Percentiles rank a stretch among this genome's conserved stretches.
Conservation (phyloP, 2,113 vertebrate genomes). For the Clarias gariepinus region DNA sequence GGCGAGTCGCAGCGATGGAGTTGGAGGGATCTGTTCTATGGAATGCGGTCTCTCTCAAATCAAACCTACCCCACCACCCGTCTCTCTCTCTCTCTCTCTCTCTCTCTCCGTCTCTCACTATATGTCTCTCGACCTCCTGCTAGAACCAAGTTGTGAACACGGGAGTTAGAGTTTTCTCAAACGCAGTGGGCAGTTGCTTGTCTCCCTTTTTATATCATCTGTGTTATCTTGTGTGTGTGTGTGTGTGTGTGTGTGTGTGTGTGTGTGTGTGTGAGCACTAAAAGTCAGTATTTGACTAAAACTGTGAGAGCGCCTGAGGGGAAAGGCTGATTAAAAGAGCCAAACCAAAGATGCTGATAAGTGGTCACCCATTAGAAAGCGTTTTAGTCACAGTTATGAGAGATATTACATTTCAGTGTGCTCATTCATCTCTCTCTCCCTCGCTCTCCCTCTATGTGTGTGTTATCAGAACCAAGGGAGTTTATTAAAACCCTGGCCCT, state of each 20-base stretch:
- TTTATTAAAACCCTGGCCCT: conserved; percentile 40
- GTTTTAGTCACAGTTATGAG: conserved; percentile 50
- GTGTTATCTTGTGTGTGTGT: not conserved
- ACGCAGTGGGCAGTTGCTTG: conserved; percentile 13
- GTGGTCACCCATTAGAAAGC: conserved; percentile 46
- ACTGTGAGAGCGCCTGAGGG: conserved; percentile 21
- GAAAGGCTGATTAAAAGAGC: conserved; percentile 46
- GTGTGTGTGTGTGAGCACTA: not conserved
- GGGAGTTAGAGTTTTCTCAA: conserved; percentile 4
- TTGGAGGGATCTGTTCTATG: conserved; percentile 43
- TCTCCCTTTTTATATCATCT: not conserved
- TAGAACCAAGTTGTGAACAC: conserved; percentile 1
- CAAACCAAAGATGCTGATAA: conserved; percentile 43
- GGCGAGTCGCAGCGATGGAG: conserved; percentile 40
- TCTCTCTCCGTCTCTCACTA: conserved; percentile 9
- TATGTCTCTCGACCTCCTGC: not conserved
- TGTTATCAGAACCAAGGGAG: conserved; percentile 27
- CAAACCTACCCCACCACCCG: conserved; percentile 9
- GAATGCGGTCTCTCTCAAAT: conserved; percentile 49
- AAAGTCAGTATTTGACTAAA: conserved; percentile 30
- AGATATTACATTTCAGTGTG: conserved; percentile 37
- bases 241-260: conserved; percentile 3
- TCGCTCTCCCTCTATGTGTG: not conserved
- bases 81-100: conserved; percentile 21
- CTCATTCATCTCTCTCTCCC: conserved; percentile 24